Evolutionary conservation across 2,797 vertebrate genomes (phyloP), one percentile per base, ranked within the genome.

Genomic region (Mycteria americana): DNA sequence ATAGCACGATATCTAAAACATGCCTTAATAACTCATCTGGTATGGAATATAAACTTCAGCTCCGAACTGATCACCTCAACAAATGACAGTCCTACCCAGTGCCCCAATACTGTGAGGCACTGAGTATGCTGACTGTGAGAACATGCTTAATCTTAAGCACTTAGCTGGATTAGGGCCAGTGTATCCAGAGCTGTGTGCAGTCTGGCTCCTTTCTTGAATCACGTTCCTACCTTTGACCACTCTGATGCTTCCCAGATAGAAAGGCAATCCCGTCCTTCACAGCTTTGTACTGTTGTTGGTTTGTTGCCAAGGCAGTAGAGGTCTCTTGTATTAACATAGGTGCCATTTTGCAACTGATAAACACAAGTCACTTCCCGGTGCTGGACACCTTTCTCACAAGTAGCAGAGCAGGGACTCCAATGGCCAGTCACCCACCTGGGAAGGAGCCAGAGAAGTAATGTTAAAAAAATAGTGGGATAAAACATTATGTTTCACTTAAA

Each of bases 221-320:
- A 12, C 28, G 13, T 11, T 96, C 98, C 72, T 96, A 99, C 99
- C 99, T 99, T 98, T 83, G 99, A 99, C 99, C 99, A 99, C 97
- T 99, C 99, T 1, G 99, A 99, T 1, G 99, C 99, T 92, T 99
- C 99, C 99, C 99, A 99, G 90, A 99, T 97, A 11, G 98, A 98
- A 73, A 99, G 98, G 95, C 99, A 99, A 94, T 98, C 98, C 37
- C 98, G 98, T 18, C 99, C 99, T 96, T 99, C 99, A 9, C 99
- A 99, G 98, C 96, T 98, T 92, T 99, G 99, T 62, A 98, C 59
- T 1, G 95, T 82, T 3, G 98, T 73, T 3, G 99, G 99, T 80
- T 98, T 99, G 74, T 95, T 98, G 56, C 98, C 98, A 1, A 98
- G 98, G 95, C 99, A 99, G 97, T 99, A 99, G 41, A 98, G 95